Evolutionary conservation across 2,113 vertebrate species (phyloP), one percentile per base, ranked within the genome.

Genomic region (Oncorhynchus kisutch): DNA sequence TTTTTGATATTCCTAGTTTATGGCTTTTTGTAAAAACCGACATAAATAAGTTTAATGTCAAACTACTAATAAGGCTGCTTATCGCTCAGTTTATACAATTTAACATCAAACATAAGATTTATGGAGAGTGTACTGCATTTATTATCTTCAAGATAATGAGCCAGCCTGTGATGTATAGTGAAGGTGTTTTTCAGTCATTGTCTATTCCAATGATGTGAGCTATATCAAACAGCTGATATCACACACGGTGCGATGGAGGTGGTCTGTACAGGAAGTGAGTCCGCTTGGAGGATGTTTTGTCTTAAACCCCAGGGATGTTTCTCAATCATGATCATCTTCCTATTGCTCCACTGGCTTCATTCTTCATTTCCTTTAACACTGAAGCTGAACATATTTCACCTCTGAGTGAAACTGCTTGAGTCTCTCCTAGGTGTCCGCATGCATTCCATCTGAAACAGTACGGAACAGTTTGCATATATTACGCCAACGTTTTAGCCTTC

Each of bases 201-300:
- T 54, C 16, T 67, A 67, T 22, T 64, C 62, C 59, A 45, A 14
- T 20, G 29, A 67, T 67, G 48, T 54, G 45, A 64, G 70, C 18
- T 71, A 62, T 48, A 64, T 75, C n/a, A 78, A 49, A 68, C 48
- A 62, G 48, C 72, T 79, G 74, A 88, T 29, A 20, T 85, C 82
- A 78, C 79, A 71, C 81, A 73, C 72, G 67, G 31, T 76, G 77
- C 73, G 72, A 60, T 71, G 81, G 87, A 91, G 88, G 87, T 91
- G 85, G 78, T 34, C 70, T 70, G 57, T 54, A 51, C 77, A 90
- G 87, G 86, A 91, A 89, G 85, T 72, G 54, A 79, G 83, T 75
- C 72, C 73, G 80, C 78, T 67, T 57, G 76, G 82, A 90, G 83
- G 89, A 91, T 84, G 86, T 91, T 88, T 90, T 85, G 84, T 88